Base-by-base conservation (phyloP, 2,888 invertebrate genomes). In the Xestia sexstrigata region DNA sequence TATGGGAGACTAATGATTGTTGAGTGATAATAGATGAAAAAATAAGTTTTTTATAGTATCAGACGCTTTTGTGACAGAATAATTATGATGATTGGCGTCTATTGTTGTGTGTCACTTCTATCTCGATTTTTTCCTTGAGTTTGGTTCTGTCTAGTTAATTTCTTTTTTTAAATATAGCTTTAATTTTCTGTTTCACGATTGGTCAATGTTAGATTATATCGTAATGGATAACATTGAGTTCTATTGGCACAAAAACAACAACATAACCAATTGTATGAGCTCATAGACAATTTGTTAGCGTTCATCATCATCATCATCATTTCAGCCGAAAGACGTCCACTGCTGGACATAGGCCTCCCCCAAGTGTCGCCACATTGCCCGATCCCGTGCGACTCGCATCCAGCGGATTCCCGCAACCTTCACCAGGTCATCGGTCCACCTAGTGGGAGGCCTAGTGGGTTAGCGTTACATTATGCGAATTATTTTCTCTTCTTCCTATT, bases 1-100 rank as follows among this genome's bases (percentile, higher is more conserved):
- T 13, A 45, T 42, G 55, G 45, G 17, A 45, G 58, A 42, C 1
- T 73, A 63, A 63, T 73, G 20, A 17, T 13, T 76, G 39, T 70
- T 66, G 76, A 35, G 47, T 70, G 52, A 47, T 49, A 49, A 70
- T 39, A 58, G 15, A 60, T 11, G 45, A n/a, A 2, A 11, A 52
- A 63, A 67, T 9, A 70, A n/a, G 13, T 8, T 20, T 11, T n/a
- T 47, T 67, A 23, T n/a, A 55, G 6, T 35, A 6, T 8, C 23
- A 5, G 58, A n/a, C 1, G 42, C 26, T 47, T 68, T 20, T 11
- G 9, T 23, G 6, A 52, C 26, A 62, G 8, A 26, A 17, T 45
- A 20, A 63, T 30, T n/a, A 11, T 30, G 1, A 69, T 52, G 26
- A 55, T 60, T 62, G 2, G 30, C 30, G 20, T 30, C 6, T n/a